phyloP scores from a whole-genome alignment of 2,113 vertebrate genomes.

The Argyrosomus japonicus region DNA sequence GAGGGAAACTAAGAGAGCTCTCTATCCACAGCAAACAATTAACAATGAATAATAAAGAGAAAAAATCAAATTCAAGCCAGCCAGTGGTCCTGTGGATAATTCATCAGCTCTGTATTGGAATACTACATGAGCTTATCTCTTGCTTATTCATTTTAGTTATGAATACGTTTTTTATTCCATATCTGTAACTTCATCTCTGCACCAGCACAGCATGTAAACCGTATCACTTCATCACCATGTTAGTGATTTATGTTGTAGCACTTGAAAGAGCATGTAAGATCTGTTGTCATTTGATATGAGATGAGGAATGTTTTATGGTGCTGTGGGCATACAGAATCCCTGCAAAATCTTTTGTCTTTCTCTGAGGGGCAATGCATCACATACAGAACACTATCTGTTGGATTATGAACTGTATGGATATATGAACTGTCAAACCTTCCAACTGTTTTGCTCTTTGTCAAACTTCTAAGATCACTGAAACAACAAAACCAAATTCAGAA shows the following conservation, averaged over 20 bases:
- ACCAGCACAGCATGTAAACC: conserved; percentile 4
- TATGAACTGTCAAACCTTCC: no score
- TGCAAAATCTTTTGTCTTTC: neutral
- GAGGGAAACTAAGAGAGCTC: conserved; percentile 72
- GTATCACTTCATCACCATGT: conserved; percentile 28
- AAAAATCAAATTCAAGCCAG: conserved; percentile 51
- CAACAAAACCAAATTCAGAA: neutral
- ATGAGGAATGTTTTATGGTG: neutral
- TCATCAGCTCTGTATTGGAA: conserved; percentile 47
- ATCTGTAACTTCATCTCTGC: conserved; percentile 45
- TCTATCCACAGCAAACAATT: conserved; percentile 79
- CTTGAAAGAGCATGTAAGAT: neutral
- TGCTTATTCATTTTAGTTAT: conserved; percentile 33
- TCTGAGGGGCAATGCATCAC: neutral
- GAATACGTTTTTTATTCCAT: conserved; percentile 9
- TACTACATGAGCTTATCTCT: conserved; percentile 31
- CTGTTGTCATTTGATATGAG: neutral
- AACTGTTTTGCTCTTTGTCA: neutral
- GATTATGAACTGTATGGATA: neutral
- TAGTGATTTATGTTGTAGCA: conserved; percentile 19
- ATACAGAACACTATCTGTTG: neutral
- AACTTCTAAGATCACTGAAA: neutral
- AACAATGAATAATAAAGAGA: conserved; percentile 79
- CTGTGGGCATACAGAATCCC: neutral
- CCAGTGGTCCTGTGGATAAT: conserved; percentile 53